phyloP scores from a whole-genome alignment of 2,888 invertebrate genomes.

The Ceraclea dissimilis region DNA sequence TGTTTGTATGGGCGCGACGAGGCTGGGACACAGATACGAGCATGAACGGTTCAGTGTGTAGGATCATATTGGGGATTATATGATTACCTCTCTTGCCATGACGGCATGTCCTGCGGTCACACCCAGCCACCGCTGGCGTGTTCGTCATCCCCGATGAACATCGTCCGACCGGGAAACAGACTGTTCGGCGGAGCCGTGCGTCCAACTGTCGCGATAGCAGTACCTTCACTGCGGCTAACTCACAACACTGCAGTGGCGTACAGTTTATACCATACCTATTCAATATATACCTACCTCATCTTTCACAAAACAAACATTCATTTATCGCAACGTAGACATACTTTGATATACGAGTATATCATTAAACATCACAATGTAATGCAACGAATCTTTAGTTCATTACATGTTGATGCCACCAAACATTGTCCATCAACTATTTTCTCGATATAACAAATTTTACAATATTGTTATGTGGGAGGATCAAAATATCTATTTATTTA shows the following conservation, averaged over 20 bases:
- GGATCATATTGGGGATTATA: background rate
- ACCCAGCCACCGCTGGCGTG: slow-evolving; percentile 23
- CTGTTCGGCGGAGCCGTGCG: slow-evolving; percentile 22
- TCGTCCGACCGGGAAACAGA: slow-evolving; percentile 18
- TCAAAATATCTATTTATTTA: too few relatives aligned
- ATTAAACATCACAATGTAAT: too few relatives aligned
- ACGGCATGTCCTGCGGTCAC: slow-evolving; percentile 50
- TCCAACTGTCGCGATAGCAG: slow-evolving; percentile 24
- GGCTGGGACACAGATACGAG: background rate
- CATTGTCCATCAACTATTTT: too few relatives aligned
- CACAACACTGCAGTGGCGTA: slow-evolving; percentile 18
- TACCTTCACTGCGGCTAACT: slow-evolving; percentile 23
- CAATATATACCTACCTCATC: background rate
- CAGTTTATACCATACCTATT: background rate
- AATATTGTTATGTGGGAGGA: too few relatives aligned
- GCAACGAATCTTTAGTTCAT: background rate
- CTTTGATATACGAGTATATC: too few relatives aligned
- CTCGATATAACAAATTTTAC: too few relatives aligned
- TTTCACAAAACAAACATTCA: background rate
- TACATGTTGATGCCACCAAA: too few relatives aligned
- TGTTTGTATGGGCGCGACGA: slow-evolving; percentile 5
- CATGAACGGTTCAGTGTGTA: background rate
- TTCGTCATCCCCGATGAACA: slow-evolving; percentile 24
- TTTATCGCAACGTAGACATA: too few relatives aligned
- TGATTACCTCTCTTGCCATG: slow-evolving; percentile 64